Evolutionary conservation across 2,888 invertebrate genomes (phyloP).

Genomic region (Synergus itoensis): DNA sequence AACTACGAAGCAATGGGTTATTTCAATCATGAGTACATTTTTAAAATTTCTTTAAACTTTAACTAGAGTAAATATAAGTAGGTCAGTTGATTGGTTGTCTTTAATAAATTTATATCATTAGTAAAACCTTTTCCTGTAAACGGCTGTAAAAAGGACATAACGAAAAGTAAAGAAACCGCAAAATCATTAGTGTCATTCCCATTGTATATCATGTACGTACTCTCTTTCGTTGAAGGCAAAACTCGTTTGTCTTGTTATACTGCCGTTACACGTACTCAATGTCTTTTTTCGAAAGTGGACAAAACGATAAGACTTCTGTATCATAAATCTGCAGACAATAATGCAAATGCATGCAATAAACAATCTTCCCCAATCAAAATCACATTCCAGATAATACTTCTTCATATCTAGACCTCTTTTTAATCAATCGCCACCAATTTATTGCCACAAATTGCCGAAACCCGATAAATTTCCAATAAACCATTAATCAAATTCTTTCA

Average conservation of each 20-base stretch:
- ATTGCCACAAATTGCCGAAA: background rate
- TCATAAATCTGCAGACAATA: background rate
- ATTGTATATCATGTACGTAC: constrained; percentile 14
- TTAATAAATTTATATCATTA: background rate
- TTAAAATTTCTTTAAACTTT: background rate
- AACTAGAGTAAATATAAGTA: background rate
- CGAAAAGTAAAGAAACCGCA: constrained; percentile 19
- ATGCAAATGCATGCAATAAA: background rate
- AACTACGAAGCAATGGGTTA: background rate
- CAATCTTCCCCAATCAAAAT: background rate
- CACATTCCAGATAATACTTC: background rate
- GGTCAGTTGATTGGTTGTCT: background rate
- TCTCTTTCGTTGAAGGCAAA: constrained; percentile 42
- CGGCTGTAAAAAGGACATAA: background rate
- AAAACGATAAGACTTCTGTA: constrained; percentile 35
- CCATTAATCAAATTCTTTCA: background rate
- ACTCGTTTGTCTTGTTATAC: constrained; percentile 41
- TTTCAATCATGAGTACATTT: background rate
- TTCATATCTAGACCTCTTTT: background rate
- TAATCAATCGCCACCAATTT: background rate
- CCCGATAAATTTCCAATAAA: background rate
- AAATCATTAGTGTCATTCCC: constrained; percentile 1
- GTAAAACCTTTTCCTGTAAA: background rate
- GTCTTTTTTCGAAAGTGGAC: constrained; percentile 42
- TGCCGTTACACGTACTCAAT: constrained; percentile 35